phyloP scores from a whole-genome alignment of 1,140 invertebrate species.

The Venturia canescens region DNA sequence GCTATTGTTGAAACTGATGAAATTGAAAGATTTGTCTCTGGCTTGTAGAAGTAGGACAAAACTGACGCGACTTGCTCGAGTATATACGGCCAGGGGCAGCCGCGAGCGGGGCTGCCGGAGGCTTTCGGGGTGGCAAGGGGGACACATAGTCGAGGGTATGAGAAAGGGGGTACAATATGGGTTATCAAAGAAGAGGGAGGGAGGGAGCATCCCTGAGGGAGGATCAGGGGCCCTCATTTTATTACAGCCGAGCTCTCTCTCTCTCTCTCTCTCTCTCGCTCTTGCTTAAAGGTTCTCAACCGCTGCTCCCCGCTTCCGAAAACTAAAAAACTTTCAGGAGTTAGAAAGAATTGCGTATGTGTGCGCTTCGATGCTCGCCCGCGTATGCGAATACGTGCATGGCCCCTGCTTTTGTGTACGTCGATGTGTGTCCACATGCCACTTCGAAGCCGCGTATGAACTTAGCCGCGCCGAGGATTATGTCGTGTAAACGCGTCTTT shows the following conservation, averaged over 20 bases:
- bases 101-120: slow-evolving; percentile 52
- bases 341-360: background rate
- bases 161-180: slow-evolving; percentile 75
- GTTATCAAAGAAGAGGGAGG: slow-evolving; percentile 71
- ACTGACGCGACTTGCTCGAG: slow-evolving; percentile 70
- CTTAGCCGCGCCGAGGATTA: slow-evolving; percentile 51
- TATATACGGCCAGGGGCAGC: slow-evolving; percentile 76
- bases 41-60: slow-evolving; percentile 68
- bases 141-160: slow-evolving; percentile 57
- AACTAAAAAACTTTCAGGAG: slow-evolving; percentile 35
- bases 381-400: no score
- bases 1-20: slow-evolving; percentile 53
- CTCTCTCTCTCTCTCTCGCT: slow-evolving; percentile 39
- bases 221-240: slow-evolving; percentile 76
- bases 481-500: slow-evolving; percentile 58
- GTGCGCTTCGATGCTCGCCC: background rate
- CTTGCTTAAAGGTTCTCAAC: slow-evolving; percentile 72
- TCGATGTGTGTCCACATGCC: background rate
- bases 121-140: slow-evolving; percentile 40
- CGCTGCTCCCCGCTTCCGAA: slow-evolving; percentile 38
- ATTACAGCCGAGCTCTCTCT: slow-evolving; percentile 67
- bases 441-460: slow-evolving; percentile 6
- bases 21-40: slow-evolving; percentile 68
- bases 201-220: slow-evolving; percentile 73
- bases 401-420: background rate